Percentiles rank a stretch among this genome's conserved stretches.
Evolutionary conservation across 2,113 vertebrate species (phyloP).

Genomic region (Leuciscus idus): DNA sequence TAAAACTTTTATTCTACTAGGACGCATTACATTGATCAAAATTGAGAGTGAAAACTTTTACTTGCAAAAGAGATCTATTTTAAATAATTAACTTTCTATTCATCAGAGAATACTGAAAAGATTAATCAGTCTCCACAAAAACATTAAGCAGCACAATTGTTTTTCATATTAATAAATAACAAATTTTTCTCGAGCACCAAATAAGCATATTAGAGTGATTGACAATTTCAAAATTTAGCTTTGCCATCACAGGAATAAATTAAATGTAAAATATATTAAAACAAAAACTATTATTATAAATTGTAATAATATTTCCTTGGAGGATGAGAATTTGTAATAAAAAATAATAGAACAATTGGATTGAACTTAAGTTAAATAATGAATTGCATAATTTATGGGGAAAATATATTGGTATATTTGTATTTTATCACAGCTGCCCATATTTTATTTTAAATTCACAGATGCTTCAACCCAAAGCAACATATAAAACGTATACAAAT

Average conservation of each 20-base stretch:
- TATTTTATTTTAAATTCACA: neutral
- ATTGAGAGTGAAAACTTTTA: neutral
- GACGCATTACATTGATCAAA: neutral
- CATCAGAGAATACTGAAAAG: neutral
- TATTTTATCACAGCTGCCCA: neutral
- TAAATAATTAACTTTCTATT: neutral
- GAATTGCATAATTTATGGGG: neutral
- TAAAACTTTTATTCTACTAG: neutral
- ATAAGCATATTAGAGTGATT: too few relatives aligned
- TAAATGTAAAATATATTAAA: neutral
- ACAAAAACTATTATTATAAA: neutral
- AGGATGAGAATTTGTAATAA: neutral
- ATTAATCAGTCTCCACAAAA: too few relatives aligned
- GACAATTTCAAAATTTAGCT: neutral
- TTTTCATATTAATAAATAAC: neutral
- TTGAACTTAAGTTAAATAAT: neutral
- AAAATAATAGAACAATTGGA: too few relatives aligned
- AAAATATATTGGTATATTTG: neutral
- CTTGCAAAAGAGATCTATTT: neutral
- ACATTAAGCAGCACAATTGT: neutral
- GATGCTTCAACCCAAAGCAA: neutral
- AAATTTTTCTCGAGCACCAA: too few relatives aligned
- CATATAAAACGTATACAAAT: neutral
- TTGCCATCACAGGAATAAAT: neutral
- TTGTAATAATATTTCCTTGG: neutral